Conservation (phyloP, 35 echinoderm and acorn worm genomes). For the Holothuria glaberrima region DNA sequence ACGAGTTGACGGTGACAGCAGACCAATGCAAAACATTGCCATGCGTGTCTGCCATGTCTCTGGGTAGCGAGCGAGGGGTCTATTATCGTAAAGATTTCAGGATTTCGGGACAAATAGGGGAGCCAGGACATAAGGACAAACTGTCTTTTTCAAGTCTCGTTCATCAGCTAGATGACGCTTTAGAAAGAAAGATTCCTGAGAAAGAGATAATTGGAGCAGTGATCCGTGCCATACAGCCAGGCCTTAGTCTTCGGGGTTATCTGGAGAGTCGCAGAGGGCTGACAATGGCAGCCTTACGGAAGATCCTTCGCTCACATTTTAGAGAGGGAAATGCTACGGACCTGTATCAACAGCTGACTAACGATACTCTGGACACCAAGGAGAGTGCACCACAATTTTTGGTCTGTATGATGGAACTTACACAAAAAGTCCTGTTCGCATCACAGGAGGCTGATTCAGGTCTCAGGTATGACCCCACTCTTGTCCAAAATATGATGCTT, state of each 20-base stretch:
- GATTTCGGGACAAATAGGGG: slow-evolving; percentile 70
- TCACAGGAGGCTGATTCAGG: slow-evolving; percentile 9
- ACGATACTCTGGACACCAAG: neutral
- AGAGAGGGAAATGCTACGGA: slow-evolving; percentile 67
- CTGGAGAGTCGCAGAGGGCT: slow-evolving; percentile 48
- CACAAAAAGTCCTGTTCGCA: neutral
- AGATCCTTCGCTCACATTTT: slow-evolving; percentile 37
- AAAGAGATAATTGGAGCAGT: slow-evolving; percentile 65
- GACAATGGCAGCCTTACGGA: slow-evolving; percentile 12
- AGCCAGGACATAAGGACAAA: slow-evolving; percentile 60
- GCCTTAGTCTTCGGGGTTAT: slow-evolving; percentile 48
- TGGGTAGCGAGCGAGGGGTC: neutral
- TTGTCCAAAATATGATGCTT: slow-evolving; percentile 15
- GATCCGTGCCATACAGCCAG: slow-evolving; percentile 40
- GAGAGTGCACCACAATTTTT: neutral
- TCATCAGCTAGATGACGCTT: slow-evolving; percentile 63
- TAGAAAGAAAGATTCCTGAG: slow-evolving; percentile 18
- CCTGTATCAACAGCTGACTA: slow-evolving; percentile 52
- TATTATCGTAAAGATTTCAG: slow-evolving; percentile 58
- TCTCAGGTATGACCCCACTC: neutral
- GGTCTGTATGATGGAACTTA: neutral
- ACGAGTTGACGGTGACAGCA: too few species aligned
- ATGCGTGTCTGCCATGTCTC: too few species aligned
- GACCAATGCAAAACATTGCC: too few species aligned
- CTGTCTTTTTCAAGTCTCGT: slow-evolving; percentile 43